Evolutionary conservation across 2,888 invertebrate species (phyloP), one percentile per base, ranked within the genome.

Genomic region (Rhyacophila evoluta): DNA sequence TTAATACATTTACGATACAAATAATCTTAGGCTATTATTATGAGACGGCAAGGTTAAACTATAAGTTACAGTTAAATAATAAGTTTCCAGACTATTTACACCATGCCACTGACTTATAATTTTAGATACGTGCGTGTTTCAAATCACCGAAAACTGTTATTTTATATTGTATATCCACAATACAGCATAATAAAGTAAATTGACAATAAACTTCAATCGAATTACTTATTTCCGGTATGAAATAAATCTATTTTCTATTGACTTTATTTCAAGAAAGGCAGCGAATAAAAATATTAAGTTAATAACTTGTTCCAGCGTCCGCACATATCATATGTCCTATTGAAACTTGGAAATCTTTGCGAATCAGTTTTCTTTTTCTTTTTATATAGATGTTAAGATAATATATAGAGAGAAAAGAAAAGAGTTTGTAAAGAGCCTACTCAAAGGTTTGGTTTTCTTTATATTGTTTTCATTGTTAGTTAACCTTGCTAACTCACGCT

Each of bases 251-350:
- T 12, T n/a, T 39, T 19, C 10, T 25, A 55, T 55, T 55, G 25
- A 55, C 10, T 55, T 55, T 19, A n/a, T 55, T 55, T 55, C 8
- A 55, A 55, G 55, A 55, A 8, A 27, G 39, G 6, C 71, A 76
- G 28, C 29, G 33, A 77, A 25, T 25, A 38, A 77, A 28, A 73
- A 76, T 39, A 74, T 75, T 78, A 55, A 25, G 25, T 19, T 55
- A 55, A 55, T 55, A 55, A 55, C 55, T n/a, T 12, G 55, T 55
- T 19, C 19, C 1, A 55, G 19, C 25, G 55, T 1, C 5, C 55
- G 15, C 55, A 55, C 15, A 55, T 55, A 55, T 10, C 1, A 55
- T n/a, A 55, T 19, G 55, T 19, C 12, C 25, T 55, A 25, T 55
- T 55, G 25, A 55, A 55, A 55, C 15, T 55, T 55, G 55, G 55